Conservation (phyloP, 2,888 invertebrate species). For the Drosophila diplacantha region DNA sequence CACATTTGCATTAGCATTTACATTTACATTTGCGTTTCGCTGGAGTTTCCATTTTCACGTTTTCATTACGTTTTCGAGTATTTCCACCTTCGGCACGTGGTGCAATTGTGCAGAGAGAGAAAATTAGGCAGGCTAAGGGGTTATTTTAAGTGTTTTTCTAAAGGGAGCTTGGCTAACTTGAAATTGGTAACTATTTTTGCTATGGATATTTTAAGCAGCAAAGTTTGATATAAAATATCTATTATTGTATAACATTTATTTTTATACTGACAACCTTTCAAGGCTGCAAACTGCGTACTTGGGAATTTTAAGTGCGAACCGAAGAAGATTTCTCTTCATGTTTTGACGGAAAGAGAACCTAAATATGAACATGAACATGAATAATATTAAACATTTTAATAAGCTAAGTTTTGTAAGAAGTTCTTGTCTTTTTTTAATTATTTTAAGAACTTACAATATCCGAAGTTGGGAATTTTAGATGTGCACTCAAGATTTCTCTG, state of each 20-base stretch:
- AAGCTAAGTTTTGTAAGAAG: no score
- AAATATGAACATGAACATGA: no score
- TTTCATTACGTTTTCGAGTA: not conserved
- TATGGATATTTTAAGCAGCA: not conserved
- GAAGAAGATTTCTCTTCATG: not conserved
- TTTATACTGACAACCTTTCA: no score
- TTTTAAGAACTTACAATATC: no score
- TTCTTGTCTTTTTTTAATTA: no score
- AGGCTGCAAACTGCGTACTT: not conserved
- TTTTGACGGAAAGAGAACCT: not conserved
- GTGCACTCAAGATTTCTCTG: not conserved
- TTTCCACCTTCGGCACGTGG: conserved; percentile 33
- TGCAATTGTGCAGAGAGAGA: conserved; percentile 21
- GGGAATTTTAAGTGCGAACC: not conserved
- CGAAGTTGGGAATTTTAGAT: no score
- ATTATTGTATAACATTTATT: not conserved
- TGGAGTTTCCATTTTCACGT: conserved; percentile 9
- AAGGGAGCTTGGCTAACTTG: not conserved
- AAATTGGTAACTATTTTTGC: not conserved
- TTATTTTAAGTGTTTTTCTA: not conserved
- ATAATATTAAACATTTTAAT: no score
- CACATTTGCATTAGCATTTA: conserved; percentile 59
- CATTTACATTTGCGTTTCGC: conserved; percentile 9
- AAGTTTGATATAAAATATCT: not conserved
- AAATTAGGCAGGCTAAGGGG: not conserved